phyloP scores from a whole-genome alignment of 2,113 vertebrate species.

The Chaenocephalus aceratus region DNA sequence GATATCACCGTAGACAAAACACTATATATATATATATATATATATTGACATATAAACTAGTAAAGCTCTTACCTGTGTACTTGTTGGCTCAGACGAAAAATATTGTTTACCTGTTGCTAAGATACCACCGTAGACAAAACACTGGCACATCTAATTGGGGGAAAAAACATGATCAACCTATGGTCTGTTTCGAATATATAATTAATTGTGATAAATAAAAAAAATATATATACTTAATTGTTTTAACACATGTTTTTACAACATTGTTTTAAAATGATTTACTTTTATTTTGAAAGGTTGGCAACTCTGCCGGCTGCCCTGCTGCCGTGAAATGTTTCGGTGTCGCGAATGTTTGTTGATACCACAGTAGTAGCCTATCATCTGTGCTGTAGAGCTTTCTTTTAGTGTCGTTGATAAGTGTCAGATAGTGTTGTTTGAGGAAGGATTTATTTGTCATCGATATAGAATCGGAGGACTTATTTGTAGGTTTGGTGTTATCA shows the following conservation, averaged over 20 bases:
- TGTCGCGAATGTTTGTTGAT: constrained; percentile 70
- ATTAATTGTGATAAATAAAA: too few relatives aligned
- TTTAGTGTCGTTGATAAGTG: neutral
- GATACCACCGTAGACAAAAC: constrained; percentile 16
- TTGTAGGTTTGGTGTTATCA: neutral
- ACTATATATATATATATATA: too few relatives aligned
- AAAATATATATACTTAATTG: too few relatives aligned
- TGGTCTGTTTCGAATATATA: too few relatives aligned
- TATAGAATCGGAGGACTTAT: neutral
- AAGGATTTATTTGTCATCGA: neutral
- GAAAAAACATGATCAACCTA: neutral
- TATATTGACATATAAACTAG: too few relatives aligned
- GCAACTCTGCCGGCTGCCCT: too few relatives aligned
- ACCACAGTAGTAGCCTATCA: neutral
- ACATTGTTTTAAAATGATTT: rapidly evolving
- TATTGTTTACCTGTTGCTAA: constrained; percentile 60
- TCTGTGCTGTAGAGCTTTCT: neutral
- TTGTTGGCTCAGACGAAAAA: neutral
- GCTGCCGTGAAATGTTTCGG: constrained; percentile 60
- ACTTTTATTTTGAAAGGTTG: constrained; percentile 74
- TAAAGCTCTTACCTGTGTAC: neutral
- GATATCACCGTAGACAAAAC: too few relatives aligned
- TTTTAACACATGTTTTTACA: too few relatives aligned
- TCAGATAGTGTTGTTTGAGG: neutral
- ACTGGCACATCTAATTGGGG: neutral